phyloP scores from a whole-genome alignment of 2,797 vertebrate genomes.

The Cyprinella venusta region DNA sequence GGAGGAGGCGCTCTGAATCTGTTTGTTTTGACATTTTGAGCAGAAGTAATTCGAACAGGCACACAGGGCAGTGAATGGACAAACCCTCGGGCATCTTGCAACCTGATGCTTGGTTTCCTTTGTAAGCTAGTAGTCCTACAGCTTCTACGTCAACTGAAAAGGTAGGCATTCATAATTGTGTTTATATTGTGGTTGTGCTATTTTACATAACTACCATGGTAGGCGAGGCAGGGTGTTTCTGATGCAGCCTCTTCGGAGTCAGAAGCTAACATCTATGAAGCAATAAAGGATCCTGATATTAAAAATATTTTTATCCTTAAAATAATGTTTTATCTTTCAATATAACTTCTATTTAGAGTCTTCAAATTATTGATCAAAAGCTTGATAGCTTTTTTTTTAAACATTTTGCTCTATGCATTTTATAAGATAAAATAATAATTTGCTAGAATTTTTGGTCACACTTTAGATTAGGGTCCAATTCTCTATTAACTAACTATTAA shows the following conservation, averaged over 20 bases:
- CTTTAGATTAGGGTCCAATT: too few relatives aligned
- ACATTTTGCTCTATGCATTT: too few relatives aligned
- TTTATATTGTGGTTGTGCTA: neutral
- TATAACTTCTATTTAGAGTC: neutral
- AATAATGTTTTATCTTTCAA: neutral
- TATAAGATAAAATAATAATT: too few relatives aligned
- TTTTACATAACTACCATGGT: neutral
- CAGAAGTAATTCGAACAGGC: slow-evolving; percentile 48
- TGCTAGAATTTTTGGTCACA: too few relatives aligned
- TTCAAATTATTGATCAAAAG: neutral
- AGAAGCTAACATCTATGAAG: neutral
- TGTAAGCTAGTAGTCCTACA: slow-evolving; percentile 10
- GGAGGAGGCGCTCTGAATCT: slow-evolving; percentile 44
- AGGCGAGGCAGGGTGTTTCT: slow-evolving; percentile 32
- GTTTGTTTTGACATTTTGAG: slow-evolving; percentile 54
- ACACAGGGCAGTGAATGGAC: slow-evolving; percentile 40
- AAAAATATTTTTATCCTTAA: neutral
- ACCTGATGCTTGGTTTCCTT: slow-evolving; percentile 15
- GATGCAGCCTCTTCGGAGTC: slow-evolving; percentile 11
- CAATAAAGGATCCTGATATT: neutral
- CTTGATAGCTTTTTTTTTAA: neutral
- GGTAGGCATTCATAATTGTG: slow-evolving; percentile 2
- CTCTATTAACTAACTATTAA: too few relatives aligned
- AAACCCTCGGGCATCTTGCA: slow-evolving; percentile 8
- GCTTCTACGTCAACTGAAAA: slow-evolving; percentile 9